phyloP scores from a whole-genome alignment of 2,797 vertebrate genomes.

The Hypotaenidia philippensis region DNA sequence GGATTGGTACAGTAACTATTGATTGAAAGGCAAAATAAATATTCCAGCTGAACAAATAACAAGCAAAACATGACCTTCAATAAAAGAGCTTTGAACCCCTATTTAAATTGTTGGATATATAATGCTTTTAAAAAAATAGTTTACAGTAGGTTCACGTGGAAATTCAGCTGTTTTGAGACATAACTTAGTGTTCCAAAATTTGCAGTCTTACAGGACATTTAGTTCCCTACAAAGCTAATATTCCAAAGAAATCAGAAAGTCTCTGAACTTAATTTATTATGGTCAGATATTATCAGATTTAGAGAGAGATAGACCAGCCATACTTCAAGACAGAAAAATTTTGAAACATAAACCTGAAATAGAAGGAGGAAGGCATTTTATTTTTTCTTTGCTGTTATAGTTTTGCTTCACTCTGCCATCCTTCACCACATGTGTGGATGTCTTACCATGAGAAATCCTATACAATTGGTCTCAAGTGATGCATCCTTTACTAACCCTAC shows the following conservation, averaged over 20 bases:
- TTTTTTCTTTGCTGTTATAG: neutral
- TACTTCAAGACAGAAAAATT: neutral
- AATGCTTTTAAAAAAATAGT: neutral
- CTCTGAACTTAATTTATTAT: neutral
- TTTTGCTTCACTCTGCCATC: neutral
- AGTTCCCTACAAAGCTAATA: neutral
- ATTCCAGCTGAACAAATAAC: neutral
- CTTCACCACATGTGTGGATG: neutral
- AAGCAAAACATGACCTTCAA: neutral
- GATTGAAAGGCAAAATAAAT: slow-evolving; percentile 14
- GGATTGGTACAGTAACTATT: neutral
- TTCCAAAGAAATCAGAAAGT: neutral
- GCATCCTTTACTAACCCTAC: neutral
- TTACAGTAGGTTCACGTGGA: neutral
- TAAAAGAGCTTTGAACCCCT: neutral
- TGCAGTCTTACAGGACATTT: neutral
- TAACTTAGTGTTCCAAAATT: neutral
- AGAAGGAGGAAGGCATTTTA: neutral
- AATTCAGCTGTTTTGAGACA: neutral
- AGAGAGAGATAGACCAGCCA: neutral
- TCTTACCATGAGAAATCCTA: neutral
- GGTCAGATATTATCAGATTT: neutral
- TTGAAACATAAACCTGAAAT: neutral
- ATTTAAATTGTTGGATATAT: neutral
- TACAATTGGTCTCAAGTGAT: neutral